These are phyloP conservation scores for Salminus brasiliensis DNA, from an alignment of 2,113 vertebrate genomes.

Conservation along the genomic window DNA sequence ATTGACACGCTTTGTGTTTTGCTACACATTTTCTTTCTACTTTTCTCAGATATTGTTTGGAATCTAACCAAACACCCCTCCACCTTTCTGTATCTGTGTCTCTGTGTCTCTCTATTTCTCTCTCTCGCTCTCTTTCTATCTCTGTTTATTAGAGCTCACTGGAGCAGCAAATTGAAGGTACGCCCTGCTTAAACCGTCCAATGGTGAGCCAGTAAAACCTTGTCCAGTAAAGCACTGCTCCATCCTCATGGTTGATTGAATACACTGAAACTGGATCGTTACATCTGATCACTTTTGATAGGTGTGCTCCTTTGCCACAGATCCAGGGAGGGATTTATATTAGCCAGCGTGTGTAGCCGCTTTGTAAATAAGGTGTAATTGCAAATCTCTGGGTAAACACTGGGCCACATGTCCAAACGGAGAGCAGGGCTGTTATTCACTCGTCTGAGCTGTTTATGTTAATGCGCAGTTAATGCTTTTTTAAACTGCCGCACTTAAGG, in stretches of 20 bases:
- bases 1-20: slow-evolving; percentile 28
- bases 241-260: slow-evolving; percentile 36
- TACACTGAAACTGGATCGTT: slow-evolving; percentile 46
- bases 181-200: slow-evolving; percentile 57
- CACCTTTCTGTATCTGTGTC: slow-evolving; percentile 59
- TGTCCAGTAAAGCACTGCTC: slow-evolving; percentile 28
- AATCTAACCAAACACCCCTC: slow-evolving; percentile 69
- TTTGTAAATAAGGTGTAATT: slow-evolving; percentile 52
- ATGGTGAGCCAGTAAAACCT: slow-evolving; percentile 62
- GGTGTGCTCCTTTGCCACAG: background rate
- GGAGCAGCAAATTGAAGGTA: slow-evolving; percentile 70
- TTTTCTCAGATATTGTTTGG: slow-evolving; percentile 64
- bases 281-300: slow-evolving; percentile 21
- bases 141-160: slow-evolving; percentile 71
- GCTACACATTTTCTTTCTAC: slow-evolving; percentile 23
- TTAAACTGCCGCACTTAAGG: slow-evolving; percentile 45
- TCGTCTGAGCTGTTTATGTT: slow-evolving; percentile 45
- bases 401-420: slow-evolving; percentile 40
- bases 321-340: slow-evolving; percentile 37
- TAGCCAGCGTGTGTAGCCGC: slow-evolving; percentile 19
- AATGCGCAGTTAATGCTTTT: slow-evolving; percentile 48
- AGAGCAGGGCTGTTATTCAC: slow-evolving; percentile 35
- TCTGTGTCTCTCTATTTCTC: too few relatives aligned
- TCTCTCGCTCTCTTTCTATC: slow-evolving; percentile 60
- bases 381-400: slow-evolving; percentile 45